Evolutionary conservation across 2,888 invertebrate species (phyloP).

Genomic region (Tipula confusa): DNA sequence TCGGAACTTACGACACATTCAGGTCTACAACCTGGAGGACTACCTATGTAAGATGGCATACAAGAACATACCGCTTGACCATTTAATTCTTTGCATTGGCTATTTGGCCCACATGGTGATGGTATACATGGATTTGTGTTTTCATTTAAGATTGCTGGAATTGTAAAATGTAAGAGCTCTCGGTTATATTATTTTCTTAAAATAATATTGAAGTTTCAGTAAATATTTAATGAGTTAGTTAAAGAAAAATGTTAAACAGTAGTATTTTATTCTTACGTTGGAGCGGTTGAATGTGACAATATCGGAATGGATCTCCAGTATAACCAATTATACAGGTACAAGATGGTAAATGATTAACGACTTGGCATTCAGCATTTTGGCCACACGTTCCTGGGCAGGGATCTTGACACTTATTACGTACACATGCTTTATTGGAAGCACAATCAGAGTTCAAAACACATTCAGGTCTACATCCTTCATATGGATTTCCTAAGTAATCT

Average conservation of each 20-base stretch:
- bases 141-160: constrained; percentile 37
- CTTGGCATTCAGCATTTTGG: constrained; percentile 67
- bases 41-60: constrained; percentile 56
- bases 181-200: background rate
- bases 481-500: constrained; percentile 73
- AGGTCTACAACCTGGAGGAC: constrained; percentile 66
- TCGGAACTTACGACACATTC: constrained; percentile 65
- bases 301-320: constrained; percentile 68
- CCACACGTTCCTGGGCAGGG: constrained; percentile 78
- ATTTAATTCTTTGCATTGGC: constrained; percentile 59
- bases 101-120: constrained; percentile 65
- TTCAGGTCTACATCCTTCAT: constrained; percentile 70
- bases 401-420: constrained; percentile 69
- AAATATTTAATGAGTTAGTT: background rate
- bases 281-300: constrained; percentile 51
- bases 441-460: constrained; percentile 71
- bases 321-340: constrained; percentile 68
- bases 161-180: background rate
- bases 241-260: no score
- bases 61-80: constrained; percentile 61
- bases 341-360: constrained; percentile 65
- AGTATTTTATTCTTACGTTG: constrained; percentile 53
- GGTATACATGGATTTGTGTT: constrained; percentile 55
- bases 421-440: constrained; percentile 64
- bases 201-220: background rate